Base-by-base conservation (phyloP, 2,797 vertebrate species). In the Hydrophis major region DNA sequence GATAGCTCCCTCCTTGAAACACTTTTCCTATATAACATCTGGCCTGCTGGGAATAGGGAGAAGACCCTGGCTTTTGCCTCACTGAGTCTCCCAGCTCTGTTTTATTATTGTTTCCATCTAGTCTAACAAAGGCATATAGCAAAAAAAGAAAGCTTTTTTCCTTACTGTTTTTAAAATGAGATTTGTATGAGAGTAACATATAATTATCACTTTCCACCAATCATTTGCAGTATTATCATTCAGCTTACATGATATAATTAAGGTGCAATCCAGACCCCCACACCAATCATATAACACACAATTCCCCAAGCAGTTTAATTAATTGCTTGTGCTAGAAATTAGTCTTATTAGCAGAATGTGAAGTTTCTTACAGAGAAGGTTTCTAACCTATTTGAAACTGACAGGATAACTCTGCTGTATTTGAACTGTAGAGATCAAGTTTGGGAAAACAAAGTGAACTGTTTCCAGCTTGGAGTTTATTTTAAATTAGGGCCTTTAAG, bases 351-450 rank as follows among this genome's bases (percentile, higher is more conserved):
- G n/a, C 91, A 66, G 16, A 88, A 27, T 14, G 50, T 22, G 37
- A 86, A 50, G 66, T 63, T 56, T 32, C 14, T 66, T 93, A 37
- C 25, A 25, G n/a, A 86, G 6, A 50, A 66, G n/a, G 27, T 90
- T 86, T 89, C 28, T 92, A 83, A 47, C 47, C 42, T 47, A 25
- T 83, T 83, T 47, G 37, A 83, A 47, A 22, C 74, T 12, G 20
- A 5, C 4, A 4, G 4, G 11, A 47, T 83, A 47, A 83, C 4
- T 83, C 20, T 47, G 20, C 69, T 89, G 61, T 88, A 47, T 47
- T 28, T 28, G 66, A 12, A 0, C 16, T 28, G 27, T 0, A 3
- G 32, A 87, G 13, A 14, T 7, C 0, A 0, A 90, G 69, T 89
- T 25, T 83, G 88, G 91, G 57, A 93, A 95, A 94, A 10, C 47